Evolutionary conservation across 1,140 invertebrate species (phyloP).

Genomic region (Drosophila nannoptera): DNA sequence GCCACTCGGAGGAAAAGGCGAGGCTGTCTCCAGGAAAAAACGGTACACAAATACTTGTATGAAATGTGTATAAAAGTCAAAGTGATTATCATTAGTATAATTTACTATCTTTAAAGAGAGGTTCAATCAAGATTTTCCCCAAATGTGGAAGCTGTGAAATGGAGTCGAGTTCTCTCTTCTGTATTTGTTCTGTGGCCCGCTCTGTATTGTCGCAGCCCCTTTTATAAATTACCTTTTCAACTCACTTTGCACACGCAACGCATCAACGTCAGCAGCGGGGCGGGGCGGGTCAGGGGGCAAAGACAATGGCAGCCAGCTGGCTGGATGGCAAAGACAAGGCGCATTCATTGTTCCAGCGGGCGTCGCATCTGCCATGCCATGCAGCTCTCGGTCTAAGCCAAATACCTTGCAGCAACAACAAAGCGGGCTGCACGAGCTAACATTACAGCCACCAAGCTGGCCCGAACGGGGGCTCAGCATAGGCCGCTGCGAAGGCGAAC

Average conservation of each 20-base stretch:
- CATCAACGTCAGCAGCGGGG: conserved; percentile 27
- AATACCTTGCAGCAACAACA: conserved; percentile 13
- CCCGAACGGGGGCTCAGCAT: background rate
- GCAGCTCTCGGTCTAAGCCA: conserved; percentile 35
- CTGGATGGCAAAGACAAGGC: conserved; percentile 26
- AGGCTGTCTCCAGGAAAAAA: no score
- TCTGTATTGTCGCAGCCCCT: conserved; percentile 12
- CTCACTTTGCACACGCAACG: conserved; percentile 43
- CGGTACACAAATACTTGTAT: no score
- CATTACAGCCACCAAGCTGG: conserved; percentile 19
- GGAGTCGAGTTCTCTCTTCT: conserved; percentile 3
- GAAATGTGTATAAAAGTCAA: no score
- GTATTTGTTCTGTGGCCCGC: conserved; percentile 7
- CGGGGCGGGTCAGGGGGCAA: background rate
- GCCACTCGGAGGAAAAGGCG: background rate
- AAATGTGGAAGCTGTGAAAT: background rate
- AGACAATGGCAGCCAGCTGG: conserved; percentile 35
- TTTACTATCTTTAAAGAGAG: no score
- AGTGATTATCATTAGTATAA: no score
- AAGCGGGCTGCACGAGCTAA: conserved; percentile 32
- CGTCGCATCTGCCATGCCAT: conserved; percentile 2
- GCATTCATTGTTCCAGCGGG: conserved; percentile 5
- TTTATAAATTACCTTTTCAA: conserved; percentile 57
- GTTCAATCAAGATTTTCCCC: no score
- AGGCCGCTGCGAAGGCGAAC: conserved; percentile 1